Percentiles rank a stretch among this genome's conserved stretches.
phyloP scores from a whole-genome alignment of 2,113 vertebrate species.

The Chionomys nivalis region DNA sequence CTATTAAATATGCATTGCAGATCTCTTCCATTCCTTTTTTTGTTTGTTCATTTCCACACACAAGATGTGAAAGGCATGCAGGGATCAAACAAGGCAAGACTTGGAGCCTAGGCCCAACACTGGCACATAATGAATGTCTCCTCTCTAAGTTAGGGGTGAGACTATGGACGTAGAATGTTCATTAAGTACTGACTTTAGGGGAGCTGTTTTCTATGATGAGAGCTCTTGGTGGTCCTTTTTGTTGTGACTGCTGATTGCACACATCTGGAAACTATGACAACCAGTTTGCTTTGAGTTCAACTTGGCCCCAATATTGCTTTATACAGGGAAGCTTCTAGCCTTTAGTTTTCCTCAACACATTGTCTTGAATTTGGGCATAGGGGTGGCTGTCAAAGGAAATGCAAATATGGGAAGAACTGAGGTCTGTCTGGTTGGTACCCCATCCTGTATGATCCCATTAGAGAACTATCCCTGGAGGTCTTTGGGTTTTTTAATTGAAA shows the following conservation, averaged over 20 bases:
- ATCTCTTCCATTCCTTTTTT: neutral
- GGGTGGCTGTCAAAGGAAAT: constrained; percentile 58
- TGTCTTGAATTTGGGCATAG: constrained; percentile 64
- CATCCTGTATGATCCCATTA: neutral
- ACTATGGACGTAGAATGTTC: neutral
- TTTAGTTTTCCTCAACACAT: constrained; percentile 63
- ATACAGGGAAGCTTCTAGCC: constrained; percentile 57
- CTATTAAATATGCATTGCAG: neutral
- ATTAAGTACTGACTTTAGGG: constrained; percentile 27
- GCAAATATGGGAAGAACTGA: constrained; percentile 43
- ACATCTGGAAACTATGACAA: constrained; percentile 79
- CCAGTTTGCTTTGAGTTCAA: constrained; percentile 60
- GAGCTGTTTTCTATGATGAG: constrained; percentile 6
- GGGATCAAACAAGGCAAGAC: neutral
- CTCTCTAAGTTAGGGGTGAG: constrained; percentile 20
- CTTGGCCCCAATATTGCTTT: constrained; percentile 64
- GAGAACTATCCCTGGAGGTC: neutral
- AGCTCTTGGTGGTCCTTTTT: constrained; percentile 59
- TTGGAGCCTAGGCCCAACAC: neutral
- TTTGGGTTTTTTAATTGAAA: neutral
- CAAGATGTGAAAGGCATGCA: constrained; percentile 28
- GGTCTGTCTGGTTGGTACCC: constrained; percentile 1
- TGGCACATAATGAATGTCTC: neutral
- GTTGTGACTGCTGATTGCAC: constrained; percentile 67
- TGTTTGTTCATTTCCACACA: neutral